Evolutionary conservation across 2,888 invertebrate species (phyloP).

Genomic region (Cotesia congregata): DNA sequence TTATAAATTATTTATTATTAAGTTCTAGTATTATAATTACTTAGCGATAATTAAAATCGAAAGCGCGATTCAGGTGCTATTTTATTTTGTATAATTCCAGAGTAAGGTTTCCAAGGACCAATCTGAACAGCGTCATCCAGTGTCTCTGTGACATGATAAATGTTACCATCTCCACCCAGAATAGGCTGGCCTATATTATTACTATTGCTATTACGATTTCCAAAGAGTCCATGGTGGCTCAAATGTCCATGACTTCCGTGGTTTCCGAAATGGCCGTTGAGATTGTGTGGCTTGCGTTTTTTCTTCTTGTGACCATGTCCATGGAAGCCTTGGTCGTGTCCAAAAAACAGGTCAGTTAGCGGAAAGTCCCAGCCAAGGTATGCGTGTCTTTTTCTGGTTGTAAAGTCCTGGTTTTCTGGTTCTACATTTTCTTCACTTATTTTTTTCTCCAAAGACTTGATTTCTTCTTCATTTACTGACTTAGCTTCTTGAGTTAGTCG

Average conservation of each 20-base stretch:
- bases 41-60: background rate
- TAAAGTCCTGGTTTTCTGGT: slow-evolving; percentile 38
- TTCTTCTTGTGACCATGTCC: slow-evolving; percentile 35
- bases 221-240: slow-evolving; percentile 32
- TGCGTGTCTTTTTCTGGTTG: slow-evolving; percentile 29
- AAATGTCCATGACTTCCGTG: slow-evolving; percentile 39
- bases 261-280: slow-evolving; percentile 20
- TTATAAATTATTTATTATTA: too few species aligned
- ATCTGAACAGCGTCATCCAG: slow-evolving; percentile 52
- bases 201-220: background rate
- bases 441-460: slow-evolving; percentile 32
- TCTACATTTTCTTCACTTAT: slow-evolving; percentile 47
- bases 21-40: too few species aligned
- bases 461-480: too few species aligned
- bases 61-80: slow-evolving; percentile 44
- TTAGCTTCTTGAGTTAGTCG: slow-evolving; percentile 47
- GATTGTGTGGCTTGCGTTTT: slow-evolving; percentile 23
- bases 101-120: slow-evolving; percentile 40
- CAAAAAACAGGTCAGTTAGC: slow-evolving; percentile 39
- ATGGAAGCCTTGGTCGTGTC: slow-evolving; percentile 38
- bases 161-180: slow-evolving; percentile 39
- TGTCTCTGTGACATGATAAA: slow-evolving; percentile 59
- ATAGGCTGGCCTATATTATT: slow-evolving; percentile 22
- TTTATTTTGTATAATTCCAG: slow-evolving; percentile 46
- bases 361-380: slow-evolving; percentile 31